A percentile compares a stretch with the other conserved stretches of the same genome.
Evolutionary conservation across 2,797 vertebrate species (phyloP).

Genomic region (Ceyx erithaca): DNA sequence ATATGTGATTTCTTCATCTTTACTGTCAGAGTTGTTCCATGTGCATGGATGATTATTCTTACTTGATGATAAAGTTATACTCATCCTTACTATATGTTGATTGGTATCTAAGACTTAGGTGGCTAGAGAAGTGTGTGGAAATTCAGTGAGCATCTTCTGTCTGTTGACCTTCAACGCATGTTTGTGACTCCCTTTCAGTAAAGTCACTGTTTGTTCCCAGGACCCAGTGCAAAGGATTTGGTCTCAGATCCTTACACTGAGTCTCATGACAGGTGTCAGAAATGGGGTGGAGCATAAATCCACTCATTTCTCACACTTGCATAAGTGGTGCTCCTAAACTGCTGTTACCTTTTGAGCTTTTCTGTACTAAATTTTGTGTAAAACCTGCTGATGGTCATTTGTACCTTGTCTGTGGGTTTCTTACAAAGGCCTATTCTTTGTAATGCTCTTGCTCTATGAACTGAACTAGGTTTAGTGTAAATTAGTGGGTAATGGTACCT

Average conservation of each 20-base stretch:
- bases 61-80: background rate
- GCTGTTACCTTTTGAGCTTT: background rate
- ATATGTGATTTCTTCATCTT: background rate
- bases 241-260: background rate
- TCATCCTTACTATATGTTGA: background rate
- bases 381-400: background rate
- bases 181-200: background rate
- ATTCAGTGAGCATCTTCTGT: background rate
- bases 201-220: background rate
- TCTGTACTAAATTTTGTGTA: background rate
- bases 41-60: background rate
- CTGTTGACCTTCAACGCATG: background rate
- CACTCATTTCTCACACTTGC: background rate
- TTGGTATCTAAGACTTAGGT: background rate
- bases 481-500: background rate
- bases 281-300: background rate
- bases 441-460: background rate
- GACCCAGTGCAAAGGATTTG: background rate
- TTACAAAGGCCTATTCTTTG: background rate
- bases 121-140: background rate
- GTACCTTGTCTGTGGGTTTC: background rate
- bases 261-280: background rate
- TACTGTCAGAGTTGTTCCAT: background rate
- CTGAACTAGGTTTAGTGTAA: background rate
- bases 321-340: background rate